phyloP scores from a whole-genome alignment of 2,888 invertebrate species.

The Atrina japonica region DNA sequence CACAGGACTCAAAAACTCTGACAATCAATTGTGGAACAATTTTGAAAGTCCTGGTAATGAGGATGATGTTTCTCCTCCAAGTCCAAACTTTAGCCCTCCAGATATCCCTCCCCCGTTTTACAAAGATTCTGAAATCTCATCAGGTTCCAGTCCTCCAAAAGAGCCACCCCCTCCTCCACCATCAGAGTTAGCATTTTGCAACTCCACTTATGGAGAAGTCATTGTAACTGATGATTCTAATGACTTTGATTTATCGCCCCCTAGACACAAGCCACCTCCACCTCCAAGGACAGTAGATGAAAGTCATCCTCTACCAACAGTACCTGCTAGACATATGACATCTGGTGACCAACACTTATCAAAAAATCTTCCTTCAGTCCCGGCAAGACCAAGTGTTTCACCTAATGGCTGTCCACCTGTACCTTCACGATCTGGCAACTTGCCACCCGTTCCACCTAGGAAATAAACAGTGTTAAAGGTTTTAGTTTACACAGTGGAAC shows the following conservation, averaged over 20 bases:
- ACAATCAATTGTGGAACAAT: conserved; percentile 2
- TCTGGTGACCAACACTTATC: too few relatives aligned
- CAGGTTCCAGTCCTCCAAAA: conserved; percentile 32
- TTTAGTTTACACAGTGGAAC: too few relatives aligned
- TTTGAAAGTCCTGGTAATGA: conserved; percentile 19
- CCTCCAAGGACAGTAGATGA: too few relatives aligned
- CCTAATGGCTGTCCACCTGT: conserved; percentile 63
- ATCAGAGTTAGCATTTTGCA: conserved; percentile 39
- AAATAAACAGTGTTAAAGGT: conserved; percentile 14
- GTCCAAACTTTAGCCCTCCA: conserved; percentile 46
- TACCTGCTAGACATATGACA: conserved; percentile 7
- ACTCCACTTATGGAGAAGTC: too few relatives aligned
- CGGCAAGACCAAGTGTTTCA: conserved; percentile 44
- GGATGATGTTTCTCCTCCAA: conserved; percentile 22
- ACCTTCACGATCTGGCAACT: conserved; percentile 56
- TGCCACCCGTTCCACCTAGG: conserved; percentile 42
- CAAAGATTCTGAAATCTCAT: conserved; percentile 47
- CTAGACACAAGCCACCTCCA: too few relatives aligned
- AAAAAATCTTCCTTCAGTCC: conserved; percentile 55
- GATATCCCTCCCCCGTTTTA: conserved; percentile 23
- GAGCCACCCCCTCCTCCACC: conserved; percentile 46
- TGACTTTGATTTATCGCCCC: too few relatives aligned
- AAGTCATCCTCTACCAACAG: conserved; percentile 22
- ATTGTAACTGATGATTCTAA: too few relatives aligned
- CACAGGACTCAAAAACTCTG: neutral